Percentiles rank a stretch among this genome's conserved stretches.
phyloP scores from a whole-genome alignment of 2,113 vertebrate genomes.

The Cacatua alba region DNA sequence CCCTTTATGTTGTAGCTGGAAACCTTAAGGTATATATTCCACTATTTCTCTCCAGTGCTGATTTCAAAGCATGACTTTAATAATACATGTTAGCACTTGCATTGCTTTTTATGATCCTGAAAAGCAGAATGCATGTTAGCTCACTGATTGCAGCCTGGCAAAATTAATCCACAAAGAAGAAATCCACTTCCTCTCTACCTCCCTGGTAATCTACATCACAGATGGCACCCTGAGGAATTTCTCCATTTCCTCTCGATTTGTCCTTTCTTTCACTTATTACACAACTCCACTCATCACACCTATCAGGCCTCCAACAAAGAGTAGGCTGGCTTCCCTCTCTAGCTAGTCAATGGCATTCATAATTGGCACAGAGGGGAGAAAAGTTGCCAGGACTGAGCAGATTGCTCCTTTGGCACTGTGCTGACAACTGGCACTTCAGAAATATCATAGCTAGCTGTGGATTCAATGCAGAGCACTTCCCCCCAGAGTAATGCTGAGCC shows the following conservation, averaged over 20 bases:
- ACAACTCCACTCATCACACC: constrained; percentile 58
- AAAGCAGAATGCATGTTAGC: constrained; percentile 17
- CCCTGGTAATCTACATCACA: constrained; percentile 42
- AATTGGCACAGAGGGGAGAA: constrained; percentile 55
- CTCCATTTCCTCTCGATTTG: constrained; percentile 53
- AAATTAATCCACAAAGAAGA: constrained; percentile 52
- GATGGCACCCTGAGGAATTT: constrained; percentile 63
- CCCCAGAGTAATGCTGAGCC: constrained; percentile 6
- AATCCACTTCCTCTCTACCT: constrained; percentile 33
- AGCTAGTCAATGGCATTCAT: constrained; percentile 47
- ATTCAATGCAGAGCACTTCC: constrained; percentile 40
- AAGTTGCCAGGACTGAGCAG: constrained; percentile 60
- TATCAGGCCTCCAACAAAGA: constrained; percentile 53
- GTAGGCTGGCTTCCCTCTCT: constrained; percentile 26
- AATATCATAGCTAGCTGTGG: constrained; percentile 45
- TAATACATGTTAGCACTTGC: constrained; percentile 6
- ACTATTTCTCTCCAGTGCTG: neutral
- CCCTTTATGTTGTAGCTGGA: neutral
- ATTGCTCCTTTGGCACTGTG: constrained; percentile 66
- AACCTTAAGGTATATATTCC: neutral
- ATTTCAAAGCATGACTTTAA: neutral
- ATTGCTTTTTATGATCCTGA: neutral
- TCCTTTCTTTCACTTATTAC: constrained; percentile 51
- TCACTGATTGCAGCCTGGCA: constrained; percentile 27
- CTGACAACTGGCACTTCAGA: constrained; percentile 61